Percentiles rank a stretch among this genome's conserved stretches.
Evolutionary conservation across 1,140 invertebrate species (phyloP).

Genomic region (Pristionchus pacificus): DNA sequence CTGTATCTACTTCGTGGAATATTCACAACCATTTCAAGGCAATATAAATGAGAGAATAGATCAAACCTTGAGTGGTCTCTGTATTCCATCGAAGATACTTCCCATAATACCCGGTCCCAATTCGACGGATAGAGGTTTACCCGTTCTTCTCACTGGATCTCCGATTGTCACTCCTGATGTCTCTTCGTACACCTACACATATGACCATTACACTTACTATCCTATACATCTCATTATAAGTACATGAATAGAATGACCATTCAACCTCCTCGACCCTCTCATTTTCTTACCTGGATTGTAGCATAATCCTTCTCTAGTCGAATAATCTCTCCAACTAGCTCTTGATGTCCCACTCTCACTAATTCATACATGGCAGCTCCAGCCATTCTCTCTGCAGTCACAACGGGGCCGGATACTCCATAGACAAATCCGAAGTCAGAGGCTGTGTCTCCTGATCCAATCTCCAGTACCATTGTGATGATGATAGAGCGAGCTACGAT

Average conservation of each 20-base stretch:
- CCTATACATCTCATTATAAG: too few relatives aligned
- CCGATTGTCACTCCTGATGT: conserved; percentile 95
- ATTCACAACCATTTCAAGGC: too few relatives aligned
- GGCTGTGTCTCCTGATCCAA: too few relatives aligned
- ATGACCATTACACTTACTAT: neutral
- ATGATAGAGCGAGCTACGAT: too few relatives aligned
- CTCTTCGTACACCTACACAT: conserved; percentile 80
- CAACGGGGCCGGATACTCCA: conserved; percentile 64
- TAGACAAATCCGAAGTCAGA: neutral
- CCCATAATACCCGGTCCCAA: conserved; percentile 93
- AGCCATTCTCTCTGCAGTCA: conserved; percentile 94
- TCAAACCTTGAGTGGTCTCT: conserved; percentile 72
- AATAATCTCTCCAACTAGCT: conserved; percentile 97
- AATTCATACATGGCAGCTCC: conserved; percentile 99
- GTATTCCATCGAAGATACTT: conserved; percentile 97
- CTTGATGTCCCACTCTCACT: conserved; percentile 91
- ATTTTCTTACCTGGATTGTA: conserved; percentile 80
- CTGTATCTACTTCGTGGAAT: too few relatives aligned
- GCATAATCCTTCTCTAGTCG: conserved; percentile 96
- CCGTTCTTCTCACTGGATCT: conserved; percentile 91
- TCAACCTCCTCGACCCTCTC: too few relatives aligned
- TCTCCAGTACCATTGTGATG: too few relatives aligned
- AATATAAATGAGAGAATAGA: neutral
- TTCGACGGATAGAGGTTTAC: conserved; percentile 95
- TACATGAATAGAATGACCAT: too few relatives aligned